Evolutionary conservation across 2,113 vertebrate genomes (phyloP).

Genomic region (Aegypius monachus): DNA sequence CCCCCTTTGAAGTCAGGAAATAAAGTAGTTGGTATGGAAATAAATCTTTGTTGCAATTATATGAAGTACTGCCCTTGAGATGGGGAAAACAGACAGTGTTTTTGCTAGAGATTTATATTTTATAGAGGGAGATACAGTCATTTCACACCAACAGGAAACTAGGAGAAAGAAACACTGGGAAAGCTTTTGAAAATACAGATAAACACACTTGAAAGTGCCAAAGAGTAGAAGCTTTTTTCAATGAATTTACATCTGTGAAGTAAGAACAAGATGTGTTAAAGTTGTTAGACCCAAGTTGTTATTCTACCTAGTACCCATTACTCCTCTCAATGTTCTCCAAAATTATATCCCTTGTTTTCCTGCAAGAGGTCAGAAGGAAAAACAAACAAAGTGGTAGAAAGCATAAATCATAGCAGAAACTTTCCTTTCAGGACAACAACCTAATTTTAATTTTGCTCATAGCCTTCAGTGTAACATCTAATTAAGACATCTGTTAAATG

Average conservation of each 20-base stretch:
- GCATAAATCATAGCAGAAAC: slow-evolving; percentile 42
- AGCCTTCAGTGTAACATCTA: slow-evolving; percentile 61
- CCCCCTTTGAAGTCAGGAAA: not conserved
- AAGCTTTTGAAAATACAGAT: not conserved
- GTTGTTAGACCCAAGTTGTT: not conserved
- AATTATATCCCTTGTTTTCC: not conserved
- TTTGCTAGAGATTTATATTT: not conserved
- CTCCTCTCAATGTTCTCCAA: not conserved
- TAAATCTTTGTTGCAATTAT: not conserved
- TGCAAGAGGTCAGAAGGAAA: not conserved
- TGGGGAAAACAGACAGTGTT: not conserved
- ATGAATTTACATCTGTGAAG: not conserved
- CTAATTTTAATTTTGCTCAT: slow-evolving; percentile 60
- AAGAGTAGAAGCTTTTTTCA: not conserved
- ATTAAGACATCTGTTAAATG: slow-evolving; percentile 78
- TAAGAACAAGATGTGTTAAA: not conserved
- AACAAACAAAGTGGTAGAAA: not conserved
- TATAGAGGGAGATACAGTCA: not conserved
- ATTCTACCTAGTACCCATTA: not conserved
- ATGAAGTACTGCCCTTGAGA: not conserved
- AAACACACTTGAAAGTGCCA: not conserved
- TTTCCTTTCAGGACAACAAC: slow-evolving; percentile 47
- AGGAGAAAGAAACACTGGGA: not conserved
- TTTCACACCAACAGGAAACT: not conserved
- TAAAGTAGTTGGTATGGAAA: not conserved